Evolutionary conservation across 2,888 invertebrate species (phyloP).

Genomic region (Chloroclystis v-ata): DNA sequence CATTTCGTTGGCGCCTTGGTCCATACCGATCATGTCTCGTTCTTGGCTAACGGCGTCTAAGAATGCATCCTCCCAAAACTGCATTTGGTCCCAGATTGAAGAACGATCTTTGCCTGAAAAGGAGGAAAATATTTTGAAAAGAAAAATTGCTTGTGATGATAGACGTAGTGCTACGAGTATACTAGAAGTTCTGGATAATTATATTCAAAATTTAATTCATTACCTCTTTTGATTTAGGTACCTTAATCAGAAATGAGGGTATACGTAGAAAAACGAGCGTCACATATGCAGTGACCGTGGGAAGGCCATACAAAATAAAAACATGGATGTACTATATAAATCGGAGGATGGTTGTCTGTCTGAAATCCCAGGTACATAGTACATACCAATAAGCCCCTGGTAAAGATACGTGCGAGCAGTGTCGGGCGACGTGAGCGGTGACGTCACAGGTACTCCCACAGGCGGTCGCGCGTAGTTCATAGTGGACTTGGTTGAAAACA

Average conservation of each 20-base stretch:
- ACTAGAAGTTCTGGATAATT: no score
- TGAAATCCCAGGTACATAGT: no score
- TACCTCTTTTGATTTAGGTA: no score
- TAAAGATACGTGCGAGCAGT: conserved; percentile 93
- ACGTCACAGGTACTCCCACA: conserved; percentile 84
- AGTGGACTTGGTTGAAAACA: conserved; percentile 95
- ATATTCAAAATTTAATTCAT: no score
- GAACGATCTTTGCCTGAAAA: conserved; percentile 85
- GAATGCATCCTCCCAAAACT: conserved; percentile 99
- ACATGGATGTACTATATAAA: no score
- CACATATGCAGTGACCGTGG: no score
- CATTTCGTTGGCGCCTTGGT: conserved; percentile 99
- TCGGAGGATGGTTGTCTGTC: no score
- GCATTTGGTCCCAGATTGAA: conserved; percentile 98
- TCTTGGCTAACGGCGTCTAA: conserved; percentile 98
- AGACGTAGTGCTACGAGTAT: no score
- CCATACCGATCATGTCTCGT: conserved; percentile 99
- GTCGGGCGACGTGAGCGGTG: conserved; percentile 93
- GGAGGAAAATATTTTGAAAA: not conserved
- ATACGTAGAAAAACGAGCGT: no score
- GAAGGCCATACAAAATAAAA: no score
- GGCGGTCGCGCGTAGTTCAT: conserved; percentile 87
- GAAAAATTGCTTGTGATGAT: not conserved
- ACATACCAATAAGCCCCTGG: conserved; percentile 85
- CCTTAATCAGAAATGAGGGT: no score